phyloP scores from a whole-genome alignment of 2,797 vertebrate species.

The Thamnophis elegans region DNA sequence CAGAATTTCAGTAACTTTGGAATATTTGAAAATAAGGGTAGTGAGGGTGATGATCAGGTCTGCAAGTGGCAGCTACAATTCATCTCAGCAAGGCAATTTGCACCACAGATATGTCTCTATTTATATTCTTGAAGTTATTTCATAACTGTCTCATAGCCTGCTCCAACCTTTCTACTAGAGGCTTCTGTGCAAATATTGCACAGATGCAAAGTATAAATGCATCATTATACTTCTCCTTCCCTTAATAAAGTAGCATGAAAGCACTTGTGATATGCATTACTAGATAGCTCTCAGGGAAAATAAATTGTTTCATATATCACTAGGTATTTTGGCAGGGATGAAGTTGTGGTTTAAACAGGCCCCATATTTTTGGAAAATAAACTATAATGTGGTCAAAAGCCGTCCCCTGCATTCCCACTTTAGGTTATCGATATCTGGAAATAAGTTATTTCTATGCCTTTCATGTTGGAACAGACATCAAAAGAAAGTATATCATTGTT shows the following conservation, averaged over 20 bases:
- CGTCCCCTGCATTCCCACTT: not conserved
- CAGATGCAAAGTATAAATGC: not conserved
- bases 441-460: constrained; percentile 15
- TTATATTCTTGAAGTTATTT: not conserved
- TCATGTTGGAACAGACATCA: constrained; percentile 28
- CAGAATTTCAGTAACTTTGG: constrained; percentile 33
- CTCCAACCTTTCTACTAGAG: not conserved
- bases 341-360: not conserved
- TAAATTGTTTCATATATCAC: constrained; percentile 35
- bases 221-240: not conserved
- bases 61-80: not conserved
- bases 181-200: not conserved
- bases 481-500: constrained; percentile 47
- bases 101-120: not conserved
- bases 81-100: not conserved
- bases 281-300: not conserved
- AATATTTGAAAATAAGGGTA: constrained; percentile 23
- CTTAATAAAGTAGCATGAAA: not conserved
- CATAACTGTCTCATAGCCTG: not conserved
- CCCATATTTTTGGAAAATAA: not conserved
- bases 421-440: constrained; percentile 6
- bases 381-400: not conserved
- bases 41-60: not conserved
- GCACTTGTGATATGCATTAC: not conserved
- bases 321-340: not conserved